Base-by-base conservation (phyloP, 2,797 vertebrate species). In the Sebastes reedi region DNA sequence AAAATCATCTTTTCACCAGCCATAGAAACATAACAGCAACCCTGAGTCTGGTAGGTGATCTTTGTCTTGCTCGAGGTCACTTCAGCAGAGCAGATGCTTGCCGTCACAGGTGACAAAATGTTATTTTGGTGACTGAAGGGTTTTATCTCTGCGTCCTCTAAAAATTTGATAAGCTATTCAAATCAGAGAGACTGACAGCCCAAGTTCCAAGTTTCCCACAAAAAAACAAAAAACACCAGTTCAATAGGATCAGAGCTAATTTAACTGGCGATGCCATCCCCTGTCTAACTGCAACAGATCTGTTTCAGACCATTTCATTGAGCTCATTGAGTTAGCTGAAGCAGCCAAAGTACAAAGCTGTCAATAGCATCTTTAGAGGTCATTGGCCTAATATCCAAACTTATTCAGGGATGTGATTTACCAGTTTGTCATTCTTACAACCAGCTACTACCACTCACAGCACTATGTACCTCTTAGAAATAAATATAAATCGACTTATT, bases 41-140 rank as follows among this genome's bases (percentile, higher is more conserved):
- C 81, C 82, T 67, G 74, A 69, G 80, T 46, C n/a, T 2, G 24
- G 52, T 3, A 30, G 64, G 50, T 20, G 50, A n/a, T 67, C 8
- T 58, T 29, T 36, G 34, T 71, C 50, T 70, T 77, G 79, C 84
- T 82, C 50, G 77, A 78, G 80, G 76, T 77, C 75, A 81, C 80
- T 76, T 69, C 73, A 64, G 58, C 34, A 76, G 46, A 67, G 36
- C 75, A 58, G 55, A 42, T 13, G 6, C n/a, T 34, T 32, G 13
- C 52, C 75, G 67, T 85, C 68, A 62, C 13, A 20, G 27, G 29
- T 81, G 71, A 72, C 30, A 77, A 52, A 84, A 73, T 27, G 66
- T 72, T 14, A 34, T 25, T 52, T 65, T 13, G 12, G 16, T 14
- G 59, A 66, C 29, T 75, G 54, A 74, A 80, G 42, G 61, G 1